Evolutionary conservation across 1,140 invertebrate species (phyloP).

Genomic region (Apocrypta bakeri): DNA sequence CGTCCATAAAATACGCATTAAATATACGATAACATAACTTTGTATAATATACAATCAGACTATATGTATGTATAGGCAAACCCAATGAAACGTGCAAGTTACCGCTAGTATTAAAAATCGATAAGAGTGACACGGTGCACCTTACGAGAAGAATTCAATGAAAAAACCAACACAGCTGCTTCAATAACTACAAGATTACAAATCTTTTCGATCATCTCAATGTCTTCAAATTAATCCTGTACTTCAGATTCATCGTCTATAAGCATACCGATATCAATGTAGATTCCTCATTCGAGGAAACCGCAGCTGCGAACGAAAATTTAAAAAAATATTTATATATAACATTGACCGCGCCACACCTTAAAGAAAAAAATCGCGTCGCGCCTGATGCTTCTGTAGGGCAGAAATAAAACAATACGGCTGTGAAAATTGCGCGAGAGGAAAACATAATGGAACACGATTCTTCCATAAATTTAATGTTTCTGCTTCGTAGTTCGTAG

Average conservation of each 20-base stretch:
- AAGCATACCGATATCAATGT: background rate
- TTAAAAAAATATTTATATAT: too few relatives aligned
- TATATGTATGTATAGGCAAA: background rate
- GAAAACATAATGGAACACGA: conserved; percentile 6
- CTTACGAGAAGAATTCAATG: background rate
- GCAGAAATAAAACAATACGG: conserved; percentile 27
- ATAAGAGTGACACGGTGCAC: background rate
- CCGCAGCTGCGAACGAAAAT: conserved; percentile 1
- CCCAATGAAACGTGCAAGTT: background rate
- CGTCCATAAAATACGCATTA: too few relatives aligned
- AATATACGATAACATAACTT: too few relatives aligned
- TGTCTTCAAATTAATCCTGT: conserved; percentile 27
- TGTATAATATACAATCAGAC: background rate
- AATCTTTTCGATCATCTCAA: background rate
- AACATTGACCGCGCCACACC: background rate
- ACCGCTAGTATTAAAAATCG: conserved; percentile 17
- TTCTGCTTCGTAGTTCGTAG: conserved; percentile 24
- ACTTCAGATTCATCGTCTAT: background rate
- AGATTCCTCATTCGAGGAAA: background rate
- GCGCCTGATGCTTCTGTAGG: conserved; percentile 22
- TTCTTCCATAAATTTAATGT: conserved; percentile 41
- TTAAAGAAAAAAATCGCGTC: background rate
- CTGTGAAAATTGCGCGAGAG: conserved; percentile 40
- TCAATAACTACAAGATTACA: background rate
- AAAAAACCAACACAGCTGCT: background rate